phyloP scores from a whole-genome alignment of 2,888 invertebrate species.

The Cosmorhoe ocellata region DNA sequence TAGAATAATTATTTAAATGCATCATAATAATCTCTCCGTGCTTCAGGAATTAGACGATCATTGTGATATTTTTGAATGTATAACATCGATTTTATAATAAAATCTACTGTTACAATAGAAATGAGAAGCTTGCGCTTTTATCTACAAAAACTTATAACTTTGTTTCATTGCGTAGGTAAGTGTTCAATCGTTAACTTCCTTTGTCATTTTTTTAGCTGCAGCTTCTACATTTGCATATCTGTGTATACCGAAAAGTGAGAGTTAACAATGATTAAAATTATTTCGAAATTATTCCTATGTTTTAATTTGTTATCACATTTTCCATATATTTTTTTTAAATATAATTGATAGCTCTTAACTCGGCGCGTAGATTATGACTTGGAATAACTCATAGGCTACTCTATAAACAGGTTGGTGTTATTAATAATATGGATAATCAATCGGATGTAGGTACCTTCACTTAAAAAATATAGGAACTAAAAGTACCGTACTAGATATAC shows the following conservation, averaged over 20 bases:
- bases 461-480: no score
- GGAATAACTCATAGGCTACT: no score
- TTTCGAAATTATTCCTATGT: conserved; percentile 12
- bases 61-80: conserved; percentile 10
- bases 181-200: no score
- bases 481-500: no score
- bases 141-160: neutral
- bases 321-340: no score
- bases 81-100: neutral
- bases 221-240: conserved; percentile 48
- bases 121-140: conserved; percentile 1
- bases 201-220: conserved; percentile 9
- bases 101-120: neutral
- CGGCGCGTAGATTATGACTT: no score
- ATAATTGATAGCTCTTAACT: no score
- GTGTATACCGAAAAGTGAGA: conserved; percentile 51
- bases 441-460: no score
- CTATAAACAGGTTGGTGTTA: no score
- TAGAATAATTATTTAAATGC: neutral
- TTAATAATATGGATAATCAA: no score
- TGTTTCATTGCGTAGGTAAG: neutral
- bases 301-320: conserved; percentile 5
- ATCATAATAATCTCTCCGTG: neutral
- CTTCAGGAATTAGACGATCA: neutral
- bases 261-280: conserved; percentile 45